Evolutionary conservation across 2,888 invertebrate genomes (phyloP), one percentile per base, ranked within the genome.

Genomic region (Mechanitis messenoides): DNA sequence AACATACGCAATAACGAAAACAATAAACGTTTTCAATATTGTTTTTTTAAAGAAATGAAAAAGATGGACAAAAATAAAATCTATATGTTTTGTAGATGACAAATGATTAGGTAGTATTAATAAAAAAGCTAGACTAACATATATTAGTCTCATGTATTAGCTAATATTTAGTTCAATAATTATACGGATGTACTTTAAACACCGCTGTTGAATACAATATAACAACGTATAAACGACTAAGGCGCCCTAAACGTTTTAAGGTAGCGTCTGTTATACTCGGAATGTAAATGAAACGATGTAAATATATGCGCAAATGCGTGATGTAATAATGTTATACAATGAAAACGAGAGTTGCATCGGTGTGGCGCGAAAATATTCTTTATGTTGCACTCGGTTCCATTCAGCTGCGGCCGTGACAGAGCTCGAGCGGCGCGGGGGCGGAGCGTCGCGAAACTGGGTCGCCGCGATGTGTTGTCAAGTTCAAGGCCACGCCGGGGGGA

Each of bases 391-490:
- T 76, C 74, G 73, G 79, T 77, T 79, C 80, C 85, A 85, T 86
- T 86, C 83, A 87, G 83, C 77, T 81, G 76, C 78, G 79, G 78
- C 80, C 81, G 75, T 81, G 83, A 81, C 83, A 81, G 75, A 77
- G 84, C 79, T 82, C 78, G 82, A 77, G 76, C 71, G 77, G 65
- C 73, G 77, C 73, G 82, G 77, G 73, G 79, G 75, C 77, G 77
- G 76, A 79, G 73, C 73, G 77, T 67, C 76, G 79, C 81, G 75
- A 86, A 87, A 78, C 79, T 88, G 86, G 88, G 88, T 89, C 88
- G 87, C 74, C 78, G 80, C 83, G 83, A 78, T 80, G 81, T 76
- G 76, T 75, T 80, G 85, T 87, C 89, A 90, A 89, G 89, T 89
- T 90, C 89, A 89, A 88, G 88, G 89, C 85, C 83, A 85, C 87